Evolutionary conservation across 2,888 invertebrate species (phyloP).

Genomic region (Ommatoiulus sabulosus): DNA sequence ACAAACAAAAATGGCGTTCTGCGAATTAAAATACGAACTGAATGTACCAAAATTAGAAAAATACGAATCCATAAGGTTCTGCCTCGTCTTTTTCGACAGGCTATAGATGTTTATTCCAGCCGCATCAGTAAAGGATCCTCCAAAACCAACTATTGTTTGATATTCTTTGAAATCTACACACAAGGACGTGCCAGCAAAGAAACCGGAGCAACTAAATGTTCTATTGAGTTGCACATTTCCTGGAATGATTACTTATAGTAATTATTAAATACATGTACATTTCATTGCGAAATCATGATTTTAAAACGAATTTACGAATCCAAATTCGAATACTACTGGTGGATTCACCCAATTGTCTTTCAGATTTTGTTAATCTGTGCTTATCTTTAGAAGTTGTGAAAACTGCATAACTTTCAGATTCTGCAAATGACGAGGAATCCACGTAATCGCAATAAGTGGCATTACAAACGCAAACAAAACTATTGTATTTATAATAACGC

Average conservation of each 20-base stretch:
- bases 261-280: too few relatives aligned
- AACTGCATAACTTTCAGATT: neutral
- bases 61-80: conserved; percentile 72
- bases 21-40: neutral
- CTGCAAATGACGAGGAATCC: neutral
- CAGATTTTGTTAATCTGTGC: neutral
- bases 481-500: conserved; percentile 60
- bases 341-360: neutral
- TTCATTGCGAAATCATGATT: neutral
- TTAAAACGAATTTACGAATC: neutral
- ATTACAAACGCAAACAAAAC: conserved; percentile 79
- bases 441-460: conserved; percentile 75
- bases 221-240: neutral
- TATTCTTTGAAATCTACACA: conserved; percentile 17
- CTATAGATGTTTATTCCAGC: conserved; percentile 78
- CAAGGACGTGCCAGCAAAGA: neutral
- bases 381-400: conserved; percentile 51
- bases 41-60: conserved; percentile 61
- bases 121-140: conserved; percentile 84
- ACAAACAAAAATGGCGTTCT: neutral
- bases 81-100: conserved; percentile 72
- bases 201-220: neutral
- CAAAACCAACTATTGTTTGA: conserved; percentile 84
- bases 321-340: neutral
- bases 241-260: neutral